Conservation (phyloP, 2,888 invertebrate genomes). For the Callyntrura sp. region DNA sequence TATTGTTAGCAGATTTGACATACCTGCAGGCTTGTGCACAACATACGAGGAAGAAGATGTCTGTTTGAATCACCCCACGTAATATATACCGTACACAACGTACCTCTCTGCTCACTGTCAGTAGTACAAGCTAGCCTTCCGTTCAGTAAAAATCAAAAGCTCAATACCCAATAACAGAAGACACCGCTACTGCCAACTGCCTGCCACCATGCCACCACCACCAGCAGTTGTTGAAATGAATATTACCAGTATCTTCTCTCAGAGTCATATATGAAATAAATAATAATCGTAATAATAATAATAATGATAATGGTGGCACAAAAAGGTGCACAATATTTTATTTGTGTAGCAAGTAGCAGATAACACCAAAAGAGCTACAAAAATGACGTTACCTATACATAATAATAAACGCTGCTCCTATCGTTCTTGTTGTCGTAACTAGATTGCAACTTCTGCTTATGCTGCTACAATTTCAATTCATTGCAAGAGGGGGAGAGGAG, state of each 20-base stretch:
- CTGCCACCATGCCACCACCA: too few species aligned
- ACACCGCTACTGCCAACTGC: slow-evolving; percentile 21
- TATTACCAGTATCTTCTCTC: slow-evolving; percentile 9
- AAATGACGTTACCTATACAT: slow-evolving; percentile 2
- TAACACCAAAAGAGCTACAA: slow-evolving; percentile 3
- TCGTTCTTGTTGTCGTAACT: neutral
- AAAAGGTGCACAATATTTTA: slow-evolving; percentile 32
- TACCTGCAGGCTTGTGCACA: slow-evolving; percentile 21
- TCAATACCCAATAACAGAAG: neutral
- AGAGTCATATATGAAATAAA: slow-evolving; percentile 24
- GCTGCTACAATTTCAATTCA: slow-evolving; percentile 21
- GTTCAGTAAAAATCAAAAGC: slow-evolving; percentile 65
- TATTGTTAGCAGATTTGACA: slow-evolving; percentile 69
- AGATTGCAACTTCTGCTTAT: neutral
- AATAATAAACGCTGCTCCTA: slow-evolving; percentile 8
- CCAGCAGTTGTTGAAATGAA: neutral
- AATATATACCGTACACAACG: slow-evolving; percentile 10
- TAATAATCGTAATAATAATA: slow-evolving; percentile 37
- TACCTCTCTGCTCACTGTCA: neutral
- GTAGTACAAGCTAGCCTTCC: slow-evolving; percentile 71
- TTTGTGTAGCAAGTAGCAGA: slow-evolving; percentile 28
- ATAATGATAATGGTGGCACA: slow-evolving; percentile 33
- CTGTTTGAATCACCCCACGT: slow-evolving; percentile 62
- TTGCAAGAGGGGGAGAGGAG: neutral
- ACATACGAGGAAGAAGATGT: slow-evolving; percentile 74